phyloP scores from a whole-genome alignment of 2,888 invertebrate species.

The Cremastinae sp. region DNA sequence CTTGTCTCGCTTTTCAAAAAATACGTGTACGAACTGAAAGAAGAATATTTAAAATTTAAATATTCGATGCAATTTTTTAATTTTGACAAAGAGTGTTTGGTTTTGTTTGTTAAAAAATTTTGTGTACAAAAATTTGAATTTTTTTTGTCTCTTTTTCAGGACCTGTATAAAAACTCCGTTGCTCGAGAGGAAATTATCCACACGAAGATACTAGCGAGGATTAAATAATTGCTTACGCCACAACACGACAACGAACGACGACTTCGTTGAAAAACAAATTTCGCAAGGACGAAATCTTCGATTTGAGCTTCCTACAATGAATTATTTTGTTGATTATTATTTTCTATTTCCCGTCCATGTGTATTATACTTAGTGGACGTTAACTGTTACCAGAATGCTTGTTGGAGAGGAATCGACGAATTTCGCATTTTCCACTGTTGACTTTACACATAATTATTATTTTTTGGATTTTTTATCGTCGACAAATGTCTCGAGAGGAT shows the following conservation, averaged over 20 bases:
- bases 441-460: conserved; percentile 38
- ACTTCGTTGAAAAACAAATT: conserved; percentile 32
- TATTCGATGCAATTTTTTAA: not conserved
- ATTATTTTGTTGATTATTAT: conserved; percentile 11
- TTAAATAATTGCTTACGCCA: conserved; percentile 37
- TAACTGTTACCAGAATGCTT: conserved; percentile 24
- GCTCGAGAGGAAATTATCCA: conserved; percentile 66
- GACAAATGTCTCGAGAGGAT: conserved; percentile 29
- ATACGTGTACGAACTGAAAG: not conserved
- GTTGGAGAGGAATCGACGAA: conserved; percentile 14
- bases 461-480: conserved; percentile 20
- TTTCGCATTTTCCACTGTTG: conserved; percentile 31
- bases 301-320: conserved; percentile 37
- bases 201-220: conserved; percentile 73
- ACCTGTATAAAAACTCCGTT: conserved; percentile 86
- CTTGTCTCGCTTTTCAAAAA: conserved; percentile 48
- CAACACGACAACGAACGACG: conserved; percentile 40
- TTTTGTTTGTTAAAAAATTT: not conserved
- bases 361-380: conserved; percentile 12
- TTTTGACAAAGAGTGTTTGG: not conserved
- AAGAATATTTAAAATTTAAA: not conserved
- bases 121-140: not conserved
- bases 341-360: not conserved
- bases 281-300: conserved; percentile 44
- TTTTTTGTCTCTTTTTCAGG: conserved; percentile 80